Conservation (phyloP, 1,140 invertebrate species). For the Cataglyphis hispanica region DNA sequence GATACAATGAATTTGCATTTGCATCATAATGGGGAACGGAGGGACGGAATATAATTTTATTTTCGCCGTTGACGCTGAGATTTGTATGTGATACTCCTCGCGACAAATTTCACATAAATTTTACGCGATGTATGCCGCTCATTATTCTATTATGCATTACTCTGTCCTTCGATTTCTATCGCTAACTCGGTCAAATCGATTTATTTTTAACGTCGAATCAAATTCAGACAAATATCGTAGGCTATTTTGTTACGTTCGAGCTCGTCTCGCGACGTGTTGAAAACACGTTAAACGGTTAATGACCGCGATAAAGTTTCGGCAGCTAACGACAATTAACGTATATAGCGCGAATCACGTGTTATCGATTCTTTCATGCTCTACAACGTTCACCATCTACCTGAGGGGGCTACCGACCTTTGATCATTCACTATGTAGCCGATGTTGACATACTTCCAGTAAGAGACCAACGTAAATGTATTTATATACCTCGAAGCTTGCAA, state of each 20-base stretch:
- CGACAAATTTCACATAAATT: not conserved
- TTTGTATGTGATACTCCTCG: slow-evolving; percentile 33
- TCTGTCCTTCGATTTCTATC: not conserved
- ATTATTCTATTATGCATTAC: not conserved
- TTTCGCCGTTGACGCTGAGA: slow-evolving; percentile 26
- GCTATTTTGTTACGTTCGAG: not conserved
- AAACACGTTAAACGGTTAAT: slow-evolving; percentile 33
- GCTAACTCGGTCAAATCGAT: not conserved
- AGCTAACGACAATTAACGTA: slow-evolving; percentile 20
- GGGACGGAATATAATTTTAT: slow-evolving; percentile 37
- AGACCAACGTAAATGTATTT: slow-evolving; percentile 52
- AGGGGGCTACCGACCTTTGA: slow-evolving; percentile 51
- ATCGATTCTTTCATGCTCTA: slow-evolving; percentile 62
- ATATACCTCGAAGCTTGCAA: slow-evolving; percentile 34
- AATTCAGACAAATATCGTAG: slow-evolving; percentile 8
- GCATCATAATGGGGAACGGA: slow-evolving; percentile 32
- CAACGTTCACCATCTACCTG: slow-evolving; percentile 43
- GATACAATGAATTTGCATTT: slow-evolving; percentile 54
- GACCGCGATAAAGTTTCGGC: slow-evolving; percentile 15
- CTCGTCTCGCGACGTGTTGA: not conserved
- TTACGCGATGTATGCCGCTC: not conserved
- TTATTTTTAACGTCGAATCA: not conserved
- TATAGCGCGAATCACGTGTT: slow-evolving; percentile 48
- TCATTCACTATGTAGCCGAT: slow-evolving; percentile 57
- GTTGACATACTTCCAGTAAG: slow-evolving; percentile 53